Base-by-base conservation (phyloP, 2,113 vertebrate genomes). In the Electrona antarctica region DNA sequence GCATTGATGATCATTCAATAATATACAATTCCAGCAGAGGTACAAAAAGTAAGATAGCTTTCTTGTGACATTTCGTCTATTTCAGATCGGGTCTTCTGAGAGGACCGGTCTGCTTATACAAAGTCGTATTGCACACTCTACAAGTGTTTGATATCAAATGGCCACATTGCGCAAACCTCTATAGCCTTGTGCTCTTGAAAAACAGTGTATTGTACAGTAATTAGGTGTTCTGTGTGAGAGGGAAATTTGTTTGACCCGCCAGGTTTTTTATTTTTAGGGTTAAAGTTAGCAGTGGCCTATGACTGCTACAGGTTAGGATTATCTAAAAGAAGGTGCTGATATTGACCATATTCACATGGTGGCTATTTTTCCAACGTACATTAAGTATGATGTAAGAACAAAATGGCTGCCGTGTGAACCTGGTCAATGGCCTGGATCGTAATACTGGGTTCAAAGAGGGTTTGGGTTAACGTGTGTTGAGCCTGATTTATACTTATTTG, bases 261-360 rank as follows among this genome's bases (percentile, higher is more conserved):
- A 62, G 8, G 60, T 33, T 67, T 58, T 73, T 49, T 56, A 11
- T 67, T 58, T 73, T 49, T 56, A 11, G 21, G 60, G 57, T 65
- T 64, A 51, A 62, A 48, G 56, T 59, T 72, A n/a, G 50, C 29
- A 59, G 51, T 55, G 47, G 49, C 67, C 47, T 56, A 59, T 61
- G 73, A 65, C 69, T 75, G 50, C 58, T 49, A 51, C 28, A 61
- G 68, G 15, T 68, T 76, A 41, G 46, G 51, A 58, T 64, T 74
- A 72, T 75, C 21, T 67, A 62, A 41, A 21, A 29, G 67, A 69
- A 62, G 61, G 55, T 74, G 78, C 73, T 74, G 81, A 70, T 62
- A 14, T 7, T 41, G 33, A 41, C 5, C 3, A 41, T 41, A 41
- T 41, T 41, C 33, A 41, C 33, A 41, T 6, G 3, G 3, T 6